Percentiles rank a stretch among this genome's conserved stretches.
phyloP scores from a whole-genome alignment of 2,797 vertebrate genomes.

The Psittacula echo region DNA sequence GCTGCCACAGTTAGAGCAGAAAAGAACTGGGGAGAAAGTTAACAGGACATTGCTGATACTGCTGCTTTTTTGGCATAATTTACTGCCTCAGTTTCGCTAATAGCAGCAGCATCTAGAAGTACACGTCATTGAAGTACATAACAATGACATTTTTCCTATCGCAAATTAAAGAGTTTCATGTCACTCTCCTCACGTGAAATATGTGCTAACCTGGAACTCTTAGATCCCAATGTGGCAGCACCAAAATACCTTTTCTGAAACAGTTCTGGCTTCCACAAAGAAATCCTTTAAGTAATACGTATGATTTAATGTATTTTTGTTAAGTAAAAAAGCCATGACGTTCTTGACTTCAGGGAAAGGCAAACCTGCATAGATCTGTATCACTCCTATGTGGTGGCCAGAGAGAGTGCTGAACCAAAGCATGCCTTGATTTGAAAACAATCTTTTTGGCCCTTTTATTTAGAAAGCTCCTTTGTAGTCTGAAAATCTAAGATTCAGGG shows the following conservation, averaged over 20 bases:
- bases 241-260: not conserved
- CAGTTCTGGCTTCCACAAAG: not conserved
- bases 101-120: not conserved
- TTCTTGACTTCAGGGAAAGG: not conserved
- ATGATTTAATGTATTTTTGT: not conserved
- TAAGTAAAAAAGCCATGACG: not conserved
- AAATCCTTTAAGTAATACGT: not conserved
- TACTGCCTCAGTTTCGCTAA: not conserved
- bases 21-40: not conserved
- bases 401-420: not conserved
- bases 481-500: not conserved
- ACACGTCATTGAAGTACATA: not conserved
- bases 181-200: not conserved
- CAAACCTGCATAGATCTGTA: not conserved
- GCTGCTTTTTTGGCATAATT: not conserved
- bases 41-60: not conserved
- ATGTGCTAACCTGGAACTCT: fast-evolving
- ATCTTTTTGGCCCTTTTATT: not conserved
- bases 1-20: not conserved
- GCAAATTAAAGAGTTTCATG: not conserved
- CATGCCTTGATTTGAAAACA: not conserved
- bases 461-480: not conserved
- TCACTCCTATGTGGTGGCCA: fast-evolving
- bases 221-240: not conserved
- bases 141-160: not conserved